phyloP scores from a whole-genome alignment of 2,888 invertebrate genomes.

The Blastobasis lacticolella region DNA sequence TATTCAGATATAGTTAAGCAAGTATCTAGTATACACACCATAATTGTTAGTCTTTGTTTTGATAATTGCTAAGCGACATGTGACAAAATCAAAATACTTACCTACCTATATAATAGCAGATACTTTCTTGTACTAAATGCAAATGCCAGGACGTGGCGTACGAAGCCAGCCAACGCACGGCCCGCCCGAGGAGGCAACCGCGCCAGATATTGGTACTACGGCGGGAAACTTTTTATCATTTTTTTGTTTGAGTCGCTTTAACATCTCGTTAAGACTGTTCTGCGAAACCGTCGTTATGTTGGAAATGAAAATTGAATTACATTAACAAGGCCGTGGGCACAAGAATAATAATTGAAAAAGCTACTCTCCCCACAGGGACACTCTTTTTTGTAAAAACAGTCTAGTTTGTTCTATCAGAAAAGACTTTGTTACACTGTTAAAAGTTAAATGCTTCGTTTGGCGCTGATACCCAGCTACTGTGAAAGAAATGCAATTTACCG shows the following conservation, averaged over 20 bases:
- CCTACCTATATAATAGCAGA: no score
- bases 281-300: constrained; percentile 23
- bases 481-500: no score
- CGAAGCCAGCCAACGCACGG: not conserved
- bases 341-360: constrained; percentile 21
- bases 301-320: constrained; percentile 27
- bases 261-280: constrained; percentile 31
- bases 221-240: constrained; percentile 19
- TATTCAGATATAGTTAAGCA: no score
- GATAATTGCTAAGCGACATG: no score
- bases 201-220: constrained; percentile 18
- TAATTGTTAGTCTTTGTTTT: no score
- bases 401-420: not conserved
- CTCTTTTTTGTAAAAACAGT: constrained; percentile 3
- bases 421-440: no score
- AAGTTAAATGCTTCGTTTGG: no score
- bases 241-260: constrained; percentile 29
- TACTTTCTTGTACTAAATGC: no score
- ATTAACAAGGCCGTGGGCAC: constrained; percentile 20
- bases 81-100: no score
- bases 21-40: no score
- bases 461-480: no score
- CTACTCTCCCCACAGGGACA: not conserved
- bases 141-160: not conserved
- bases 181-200: not conserved